phyloP scores from a whole-genome alignment of 2,113 vertebrate genomes.

The Phalacrocorax aristotelis region DNA sequence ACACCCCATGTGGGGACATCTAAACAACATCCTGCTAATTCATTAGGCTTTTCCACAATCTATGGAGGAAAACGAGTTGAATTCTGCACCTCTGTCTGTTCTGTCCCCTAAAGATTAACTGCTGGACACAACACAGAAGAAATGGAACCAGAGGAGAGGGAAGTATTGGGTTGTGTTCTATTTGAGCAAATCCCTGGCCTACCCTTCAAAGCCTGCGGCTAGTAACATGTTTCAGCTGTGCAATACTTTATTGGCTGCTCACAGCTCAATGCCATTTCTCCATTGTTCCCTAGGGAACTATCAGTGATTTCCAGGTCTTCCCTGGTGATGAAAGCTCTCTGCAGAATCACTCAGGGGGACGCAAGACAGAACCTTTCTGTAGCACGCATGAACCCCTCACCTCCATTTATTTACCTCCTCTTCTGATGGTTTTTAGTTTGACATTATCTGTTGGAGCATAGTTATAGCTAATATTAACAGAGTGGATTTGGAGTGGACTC shows the following conservation, averaged over 20 bases:
- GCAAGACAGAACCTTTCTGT: not conserved
- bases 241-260: not conserved
- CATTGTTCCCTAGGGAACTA: not conserved
- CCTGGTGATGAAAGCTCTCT: not conserved
- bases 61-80: not conserved
- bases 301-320: not conserved
- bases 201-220: not conserved
- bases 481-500: not conserved
- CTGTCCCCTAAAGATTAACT: not conserved
- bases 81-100: not conserved
- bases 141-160: not conserved
- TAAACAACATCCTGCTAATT: not conserved
- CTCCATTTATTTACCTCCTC: not conserved
- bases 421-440: not conserved
- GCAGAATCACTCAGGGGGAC: not conserved
- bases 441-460: not conserved
- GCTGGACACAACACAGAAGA: not conserved
- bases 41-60: not conserved
- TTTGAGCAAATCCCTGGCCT: not conserved
- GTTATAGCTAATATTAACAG: not conserved
- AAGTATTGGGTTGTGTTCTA: not conserved
- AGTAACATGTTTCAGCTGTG: not conserved
- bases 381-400: fast-evolving
- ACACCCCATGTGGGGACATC: not conserved
- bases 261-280: not conserved